Percentiles rank a stretch among this genome's conserved stretches.
phyloP scores from a whole-genome alignment of 2,797 vertebrate species.

The Eidolon dupreanum region DNA sequence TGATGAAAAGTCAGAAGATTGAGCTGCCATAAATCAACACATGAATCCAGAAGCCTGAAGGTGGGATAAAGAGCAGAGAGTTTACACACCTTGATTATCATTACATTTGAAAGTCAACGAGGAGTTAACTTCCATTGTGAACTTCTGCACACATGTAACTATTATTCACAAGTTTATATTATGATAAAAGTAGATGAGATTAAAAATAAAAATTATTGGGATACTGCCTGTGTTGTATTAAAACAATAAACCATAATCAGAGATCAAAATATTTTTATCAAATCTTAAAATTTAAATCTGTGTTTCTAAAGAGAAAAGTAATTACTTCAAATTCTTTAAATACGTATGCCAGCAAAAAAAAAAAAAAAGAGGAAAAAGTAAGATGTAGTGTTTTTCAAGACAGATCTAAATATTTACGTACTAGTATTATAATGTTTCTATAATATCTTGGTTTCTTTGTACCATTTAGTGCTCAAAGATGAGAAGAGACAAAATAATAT shows the following conservation, averaged over 20 bases:
- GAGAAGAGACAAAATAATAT: not conserved
- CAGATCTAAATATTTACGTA: not conserved
- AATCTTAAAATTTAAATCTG: conserved; percentile 30
- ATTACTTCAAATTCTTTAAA: not conserved
- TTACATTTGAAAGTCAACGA: conserved; percentile 80
- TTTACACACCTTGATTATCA: conserved; percentile 75
- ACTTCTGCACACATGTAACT: conserved; percentile 36
- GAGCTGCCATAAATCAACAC: conserved; percentile 83
- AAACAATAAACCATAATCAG: not conserved
- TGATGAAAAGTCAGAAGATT: conserved; percentile 84
- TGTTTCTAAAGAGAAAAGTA: not conserved
- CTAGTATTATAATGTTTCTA: not conserved
- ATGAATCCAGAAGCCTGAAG: conserved; percentile 77
- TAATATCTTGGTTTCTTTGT: not conserved
- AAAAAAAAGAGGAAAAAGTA: not conserved
- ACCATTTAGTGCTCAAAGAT: not conserved
- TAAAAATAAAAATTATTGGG: not conserved
- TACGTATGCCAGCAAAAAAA: not conserved
- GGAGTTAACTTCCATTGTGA: conserved; percentile 26
- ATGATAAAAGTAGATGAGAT: not conserved
- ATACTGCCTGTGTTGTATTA: not conserved
- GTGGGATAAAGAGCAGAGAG: conserved; percentile 74
- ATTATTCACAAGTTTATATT: not conserved
- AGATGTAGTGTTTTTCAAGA: not conserved
- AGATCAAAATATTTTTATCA: not conserved